These are phyloP conservation scores for Falco punctatus DNA, from an alignment of 2,113 vertebrate species.

Conservation along the genomic window DNA sequence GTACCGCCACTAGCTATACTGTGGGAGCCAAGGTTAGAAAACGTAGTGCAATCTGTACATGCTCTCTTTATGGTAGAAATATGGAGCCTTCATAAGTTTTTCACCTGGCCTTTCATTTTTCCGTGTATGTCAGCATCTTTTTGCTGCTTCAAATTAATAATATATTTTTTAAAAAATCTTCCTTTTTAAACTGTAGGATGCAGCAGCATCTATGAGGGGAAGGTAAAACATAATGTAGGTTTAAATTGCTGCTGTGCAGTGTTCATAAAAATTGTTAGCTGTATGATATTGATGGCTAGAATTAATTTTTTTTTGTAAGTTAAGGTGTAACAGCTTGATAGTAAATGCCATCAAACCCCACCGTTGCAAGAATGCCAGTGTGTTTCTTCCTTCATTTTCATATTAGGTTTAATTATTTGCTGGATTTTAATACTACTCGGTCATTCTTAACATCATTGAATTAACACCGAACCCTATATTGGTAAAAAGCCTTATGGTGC, in stretches of 20 bases:
- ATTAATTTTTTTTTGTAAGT: slow-evolving; percentile 56
- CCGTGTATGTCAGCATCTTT: neutral
- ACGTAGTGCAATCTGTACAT: slow-evolving; percentile 21
- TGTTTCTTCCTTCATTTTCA: slow-evolving; percentile 67
- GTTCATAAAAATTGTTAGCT: neutral
- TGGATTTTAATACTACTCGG: slow-evolving; percentile 55
- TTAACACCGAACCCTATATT: slow-evolving; percentile 61
- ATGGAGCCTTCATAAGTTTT: slow-evolving; percentile 44
- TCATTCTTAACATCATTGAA: slow-evolving; percentile 67
- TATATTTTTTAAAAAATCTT: neutral
- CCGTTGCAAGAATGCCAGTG: slow-evolving; percentile 31
- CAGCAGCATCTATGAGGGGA: neutral
- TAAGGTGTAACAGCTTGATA: slow-evolving; percentile 66
- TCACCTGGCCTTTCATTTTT: slow-evolving; percentile 40
- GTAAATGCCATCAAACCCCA: slow-evolving; percentile 60
- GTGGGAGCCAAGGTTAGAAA: slow-evolving; percentile 39
- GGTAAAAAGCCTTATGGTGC: slow-evolving; percentile 70
- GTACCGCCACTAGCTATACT: slow-evolving; percentile 48
- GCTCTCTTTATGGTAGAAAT: slow-evolving; percentile 40
- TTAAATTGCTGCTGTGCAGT: neutral
- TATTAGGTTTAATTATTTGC: slow-evolving; percentile 72
- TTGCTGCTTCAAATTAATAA: slow-evolving; percentile 19
- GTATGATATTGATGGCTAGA: neutral
- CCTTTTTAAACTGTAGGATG: slow-evolving; percentile 8
- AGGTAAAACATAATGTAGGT: neutral